Percentiles rank a stretch among this genome's conserved stretches.
phyloP scores from a whole-genome alignment of 1,140 invertebrate genomes.

The Leptopilina boulardi region DNA sequence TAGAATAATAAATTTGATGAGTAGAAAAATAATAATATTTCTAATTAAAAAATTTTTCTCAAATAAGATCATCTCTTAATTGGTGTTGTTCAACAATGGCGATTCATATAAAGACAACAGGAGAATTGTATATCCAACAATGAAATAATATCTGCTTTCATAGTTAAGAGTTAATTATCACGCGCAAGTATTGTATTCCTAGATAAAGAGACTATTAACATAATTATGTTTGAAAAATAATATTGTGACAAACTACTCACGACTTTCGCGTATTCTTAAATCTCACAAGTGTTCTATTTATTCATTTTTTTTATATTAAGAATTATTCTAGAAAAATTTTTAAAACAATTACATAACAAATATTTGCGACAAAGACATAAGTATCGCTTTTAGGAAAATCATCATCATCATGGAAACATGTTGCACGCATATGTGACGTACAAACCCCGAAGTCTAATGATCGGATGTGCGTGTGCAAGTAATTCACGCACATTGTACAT shows the following conservation, averaged over 20 bases:
- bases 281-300: too few relatives aligned
- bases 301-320: background rate
- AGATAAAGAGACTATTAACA: constrained; percentile 1
- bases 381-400: constrained; percentile 16
- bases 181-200: background rate
- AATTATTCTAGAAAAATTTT: too few relatives aligned
- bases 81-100: background rate
- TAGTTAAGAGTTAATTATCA: constrained; percentile 1
- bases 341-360: too few relatives aligned
- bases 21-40: too few relatives aligned
- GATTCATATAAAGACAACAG: background rate
- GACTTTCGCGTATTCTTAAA: background rate
- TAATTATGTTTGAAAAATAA: constrained; percentile 15
- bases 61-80: constrained; percentile 1
- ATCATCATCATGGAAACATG: constrained; percentile 11
- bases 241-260: constrained; percentile 1
- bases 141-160: background rate
- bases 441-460: constrained; percentile 7
- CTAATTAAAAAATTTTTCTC: too few relatives aligned
- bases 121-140: constrained; percentile 11
- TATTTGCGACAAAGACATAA: background rate
- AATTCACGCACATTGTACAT: constrained; percentile 2
- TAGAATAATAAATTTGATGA: too few relatives aligned
- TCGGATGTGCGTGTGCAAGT: constrained; percentile 12
- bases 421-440: constrained; percentile 14